Base-by-base conservation (phyloP, 2,888 invertebrate species). In the Horisme vitalbata region DNA sequence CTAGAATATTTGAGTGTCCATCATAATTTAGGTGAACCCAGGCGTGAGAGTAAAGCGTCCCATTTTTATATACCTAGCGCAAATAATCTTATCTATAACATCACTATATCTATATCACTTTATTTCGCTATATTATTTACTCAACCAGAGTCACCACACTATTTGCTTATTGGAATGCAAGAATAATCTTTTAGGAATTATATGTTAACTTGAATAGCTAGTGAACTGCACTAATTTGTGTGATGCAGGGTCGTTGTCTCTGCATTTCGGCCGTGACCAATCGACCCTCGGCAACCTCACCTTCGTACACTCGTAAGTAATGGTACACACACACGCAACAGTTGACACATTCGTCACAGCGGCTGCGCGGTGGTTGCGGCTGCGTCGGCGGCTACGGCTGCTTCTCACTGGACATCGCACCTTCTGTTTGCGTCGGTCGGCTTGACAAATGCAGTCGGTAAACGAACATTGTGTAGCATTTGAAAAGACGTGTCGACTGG, bases 401-500 rank as follows among this genome's bases (percentile, higher is more conserved):
- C n/a, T n/a, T n/a, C n/a, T 34, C 41, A 14, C 45, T 15, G 48
- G 59, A 61, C 61, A 56, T 57, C 59, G 30, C 39, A 45, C 45
- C 48, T 57, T 31, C 54, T 45, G 47, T 44, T 13, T 12, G 20
- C 32, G 15, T 30, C 24, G 9, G 14, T 30, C 24, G 9, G 14
- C 28, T 36, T 33, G 21, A 35, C 46, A 46, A 26, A 35, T 10
- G 24, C 24, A 8, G 35, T 18, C 28, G 26, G 32, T 31, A 21
- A 30, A 41, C 35, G 18, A 26, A 9, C 38, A 23, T 34, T 35
- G 45, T 45, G 4, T 23, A 31, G 9, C 1, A 26, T 15, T 30
- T 23, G 10, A 35, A 41, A 32, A 8, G 28, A 34, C 34, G 14
- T 18, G 8, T 30, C 24, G 18, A n/a, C 24, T 18, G 5, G 21